A percentile compares a stretch with the other conserved stretches of the same genome.
phyloP scores from a whole-genome alignment of 2,797 vertebrate genomes.

The Caiman crocodilus region DNA sequence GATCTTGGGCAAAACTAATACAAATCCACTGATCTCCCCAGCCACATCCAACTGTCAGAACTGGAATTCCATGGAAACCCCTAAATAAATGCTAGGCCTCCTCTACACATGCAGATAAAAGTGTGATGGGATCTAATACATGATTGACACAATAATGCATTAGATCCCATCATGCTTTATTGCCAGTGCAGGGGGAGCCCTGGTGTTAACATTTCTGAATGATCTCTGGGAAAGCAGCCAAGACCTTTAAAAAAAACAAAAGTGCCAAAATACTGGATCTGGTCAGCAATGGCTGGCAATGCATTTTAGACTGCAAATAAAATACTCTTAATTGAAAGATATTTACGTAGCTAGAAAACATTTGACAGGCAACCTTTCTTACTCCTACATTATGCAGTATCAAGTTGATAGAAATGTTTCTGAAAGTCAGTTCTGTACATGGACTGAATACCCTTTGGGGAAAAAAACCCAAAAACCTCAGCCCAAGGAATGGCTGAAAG shows the following conservation, averaged over 20 bases:
- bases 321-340: conserved; percentile 22
- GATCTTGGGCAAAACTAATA: background rate
- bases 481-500: background rate
- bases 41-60: background rate
- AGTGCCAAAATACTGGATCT: background rate
- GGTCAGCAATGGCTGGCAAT: background rate
- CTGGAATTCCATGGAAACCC: background rate
- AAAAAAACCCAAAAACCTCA: background rate
- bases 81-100: background rate
- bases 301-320: conserved; percentile 14
- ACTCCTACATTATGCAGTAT: accelerated
- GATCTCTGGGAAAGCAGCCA: conserved; percentile 53
- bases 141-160: too few species aligned
- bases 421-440: background rate
- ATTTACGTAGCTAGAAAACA: background rate
- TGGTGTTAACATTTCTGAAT: conserved; percentile 16
- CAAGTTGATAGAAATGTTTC: background rate
- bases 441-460: background rate
- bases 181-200: too few species aligned
- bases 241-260: background rate
- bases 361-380: background rate
- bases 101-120: background rate
- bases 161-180: too few species aligned
- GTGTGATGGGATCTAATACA: too few species aligned
- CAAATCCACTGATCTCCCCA: background rate